These are phyloP conservation scores for Neodon shergylaensis DNA, from an alignment of 2,113 vertebrate species.

Conservation along the genomic window DNA sequence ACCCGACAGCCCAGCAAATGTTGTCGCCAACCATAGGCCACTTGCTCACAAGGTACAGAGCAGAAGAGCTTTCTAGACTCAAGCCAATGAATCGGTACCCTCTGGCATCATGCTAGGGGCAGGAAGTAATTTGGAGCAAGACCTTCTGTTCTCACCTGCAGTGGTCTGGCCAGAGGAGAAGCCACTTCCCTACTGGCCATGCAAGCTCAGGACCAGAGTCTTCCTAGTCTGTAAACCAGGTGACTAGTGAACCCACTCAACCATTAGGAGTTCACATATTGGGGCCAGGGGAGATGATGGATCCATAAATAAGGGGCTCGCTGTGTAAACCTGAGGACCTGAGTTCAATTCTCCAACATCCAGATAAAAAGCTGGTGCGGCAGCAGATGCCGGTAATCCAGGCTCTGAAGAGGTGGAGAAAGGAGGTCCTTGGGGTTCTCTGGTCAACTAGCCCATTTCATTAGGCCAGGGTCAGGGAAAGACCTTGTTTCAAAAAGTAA, in stretches of 20 bases:
- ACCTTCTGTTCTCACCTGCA: not conserved
- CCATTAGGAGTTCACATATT: not conserved
- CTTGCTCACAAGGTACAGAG: not conserved
- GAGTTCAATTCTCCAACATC: not conserved
- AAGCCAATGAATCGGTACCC: not conserved
- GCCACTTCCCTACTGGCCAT: too few relatives aligned
- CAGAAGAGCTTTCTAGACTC: not conserved
- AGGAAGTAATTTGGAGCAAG: not conserved
- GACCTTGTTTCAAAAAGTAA: not conserved
- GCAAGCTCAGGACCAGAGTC: not conserved
- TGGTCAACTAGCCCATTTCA: not conserved
- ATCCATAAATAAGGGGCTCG: too few relatives aligned
- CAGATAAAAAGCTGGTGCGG: not conserved
- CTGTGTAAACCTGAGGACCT: not conserved
- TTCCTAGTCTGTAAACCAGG: not conserved
- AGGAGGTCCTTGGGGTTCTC: not conserved
- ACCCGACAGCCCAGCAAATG: not conserved
- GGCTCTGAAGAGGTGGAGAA: not conserved
- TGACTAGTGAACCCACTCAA: not conserved
- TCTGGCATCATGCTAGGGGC: not conserved
- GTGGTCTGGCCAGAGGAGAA: not conserved
- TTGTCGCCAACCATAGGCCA: not conserved
- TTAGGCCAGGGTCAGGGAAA: not conserved
- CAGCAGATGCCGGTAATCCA: not conserved
- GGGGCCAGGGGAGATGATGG: not conserved